phyloP scores from a whole-genome alignment of 2,888 invertebrate genomes.

The Zele albiditarsus region DNA sequence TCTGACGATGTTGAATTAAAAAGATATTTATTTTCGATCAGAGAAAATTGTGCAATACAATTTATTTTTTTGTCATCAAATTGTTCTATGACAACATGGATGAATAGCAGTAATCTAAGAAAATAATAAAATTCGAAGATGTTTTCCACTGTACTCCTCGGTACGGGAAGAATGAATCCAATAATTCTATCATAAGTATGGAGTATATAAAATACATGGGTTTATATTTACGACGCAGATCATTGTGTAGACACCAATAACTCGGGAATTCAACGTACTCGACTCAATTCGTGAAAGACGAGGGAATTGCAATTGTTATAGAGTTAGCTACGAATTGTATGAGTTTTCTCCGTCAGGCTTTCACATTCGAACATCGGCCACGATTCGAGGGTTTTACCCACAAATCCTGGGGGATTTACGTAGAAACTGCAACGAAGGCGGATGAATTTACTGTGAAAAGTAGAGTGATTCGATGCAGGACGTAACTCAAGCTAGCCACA shows the following conservation, averaged over 20 bases:
- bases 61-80: too few species aligned
- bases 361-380: slow-evolving; percentile 19
- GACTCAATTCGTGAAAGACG: slow-evolving; percentile 43
- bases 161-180: background rate
- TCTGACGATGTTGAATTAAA: background rate
- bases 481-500: slow-evolving; percentile 18
- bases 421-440: slow-evolving; percentile 23
- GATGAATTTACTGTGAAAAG: slow-evolving; percentile 30
- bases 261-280: background rate
- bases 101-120: too few species aligned
- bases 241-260: slow-evolving; percentile 16
- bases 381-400: slow-evolving; percentile 26
- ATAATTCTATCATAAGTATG: background rate
- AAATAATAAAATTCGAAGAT: too few species aligned
- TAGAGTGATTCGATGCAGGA: slow-evolving; percentile 2
- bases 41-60: background rate
- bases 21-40: background rate
- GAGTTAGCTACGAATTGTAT: slow-evolving; percentile 37
- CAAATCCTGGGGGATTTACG: slow-evolving; percentile 30
- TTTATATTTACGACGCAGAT: too few species aligned
- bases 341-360: slow-evolving; percentile 19
- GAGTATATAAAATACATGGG: background rate
- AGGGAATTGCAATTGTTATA: slow-evolving; percentile 45
- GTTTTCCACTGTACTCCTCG: too few species aligned
- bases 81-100: too few species aligned